A percentile compares a stretch with the other conserved stretches of the same genome.
Evolutionary conservation across 2,113 vertebrate genomes (phyloP).

Genomic region (Scatophagus argus): DNA sequence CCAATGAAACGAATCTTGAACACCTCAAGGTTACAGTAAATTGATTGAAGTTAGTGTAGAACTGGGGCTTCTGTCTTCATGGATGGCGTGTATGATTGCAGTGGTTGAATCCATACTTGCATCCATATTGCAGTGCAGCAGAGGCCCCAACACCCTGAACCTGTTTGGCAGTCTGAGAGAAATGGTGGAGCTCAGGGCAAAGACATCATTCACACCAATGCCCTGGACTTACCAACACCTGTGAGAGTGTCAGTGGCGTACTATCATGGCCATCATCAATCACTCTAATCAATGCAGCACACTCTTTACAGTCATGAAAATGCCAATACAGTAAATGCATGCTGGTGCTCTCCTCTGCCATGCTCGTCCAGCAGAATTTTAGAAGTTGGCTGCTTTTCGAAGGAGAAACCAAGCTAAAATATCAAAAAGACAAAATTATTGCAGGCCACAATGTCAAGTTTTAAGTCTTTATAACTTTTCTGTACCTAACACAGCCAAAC

Average conservation of each 20-base stretch:
- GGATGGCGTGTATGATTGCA: constrained; percentile 1
- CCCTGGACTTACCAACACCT: constrained; percentile 18
- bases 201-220: constrained; percentile 39
- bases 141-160: constrained; percentile 5
- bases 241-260: constrained; percentile 35
- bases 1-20: not conserved
- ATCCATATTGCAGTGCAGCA: constrained; percentile 12
- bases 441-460: constrained; percentile 17
- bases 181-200: constrained; percentile 10
- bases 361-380: not conserved
- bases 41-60: not conserved
- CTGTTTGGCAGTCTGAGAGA: constrained; percentile 25
- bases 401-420: constrained; percentile 14
- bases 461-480: not conserved
- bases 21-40: not conserved
- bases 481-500: too few relatives aligned
- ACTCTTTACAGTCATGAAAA: constrained; percentile 18
- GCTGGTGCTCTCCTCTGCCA: too few relatives aligned
- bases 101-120: not conserved
- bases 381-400: not conserved
- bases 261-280: constrained; percentile 41
- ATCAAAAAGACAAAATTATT: constrained; percentile 18
- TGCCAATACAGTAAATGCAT: constrained; percentile 16
- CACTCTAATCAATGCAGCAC: constrained; percentile 19
- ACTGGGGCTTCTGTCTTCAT: not conserved